Percentiles rank a stretch among this genome's conserved stretches.
Evolutionary conservation across 1,140 invertebrate species (phyloP).

Genomic region (Magallana ariakensis): DNA sequence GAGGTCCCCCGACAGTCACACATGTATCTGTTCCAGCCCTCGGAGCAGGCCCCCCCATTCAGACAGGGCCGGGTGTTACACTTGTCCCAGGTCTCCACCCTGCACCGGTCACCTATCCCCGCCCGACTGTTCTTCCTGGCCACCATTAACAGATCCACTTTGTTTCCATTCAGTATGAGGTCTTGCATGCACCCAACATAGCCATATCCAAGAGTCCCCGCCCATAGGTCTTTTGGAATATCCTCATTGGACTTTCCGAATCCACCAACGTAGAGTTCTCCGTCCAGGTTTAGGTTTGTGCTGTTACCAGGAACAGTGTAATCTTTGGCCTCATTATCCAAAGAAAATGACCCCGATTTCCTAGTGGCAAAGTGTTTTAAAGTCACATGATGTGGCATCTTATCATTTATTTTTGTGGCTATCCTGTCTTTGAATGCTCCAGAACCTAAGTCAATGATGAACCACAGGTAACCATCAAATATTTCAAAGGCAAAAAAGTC

Average conservation of each 20-base stretch:
- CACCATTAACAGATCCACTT: slow-evolving; percentile 93
- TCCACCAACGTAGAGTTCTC: slow-evolving; percentile 91
- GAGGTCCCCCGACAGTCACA: slow-evolving; percentile 96
- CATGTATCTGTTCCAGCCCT: slow-evolving; percentile 97
- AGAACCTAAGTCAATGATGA: slow-evolving; percentile 95
- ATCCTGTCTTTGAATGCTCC: slow-evolving; percentile 88
- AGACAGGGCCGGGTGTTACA: slow-evolving; percentile 95
- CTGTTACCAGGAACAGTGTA: slow-evolving; percentile 87
- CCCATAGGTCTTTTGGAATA: slow-evolving; percentile 93
- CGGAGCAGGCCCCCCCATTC: slow-evolving; percentile 92
- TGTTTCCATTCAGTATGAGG: slow-evolving; percentile 93
- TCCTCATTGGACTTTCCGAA: slow-evolving; percentile 70
- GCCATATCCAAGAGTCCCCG: slow-evolving; percentile 91
- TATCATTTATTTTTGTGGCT: slow-evolving; percentile 87
- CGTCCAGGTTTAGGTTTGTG: slow-evolving; percentile 91
- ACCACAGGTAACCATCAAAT: slow-evolving; percentile 94
- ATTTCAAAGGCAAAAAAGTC: slow-evolving; percentile 97
- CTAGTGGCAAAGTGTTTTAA: slow-evolving; percentile 81
- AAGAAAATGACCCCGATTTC: slow-evolving; percentile 91
- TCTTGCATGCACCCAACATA: slow-evolving; percentile 98
- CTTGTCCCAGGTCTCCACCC: slow-evolving; percentile 85
- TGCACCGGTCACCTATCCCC: slow-evolving; percentile 71
- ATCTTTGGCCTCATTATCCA: slow-evolving; percentile 93
- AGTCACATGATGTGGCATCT: slow-evolving; percentile 93
- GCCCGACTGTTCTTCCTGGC: slow-evolving; percentile 93